Evolutionary conservation across 2,888 invertebrate genomes (phyloP), one percentile per base, ranked within the genome.

Genomic region (Plebejus argus): DNA sequence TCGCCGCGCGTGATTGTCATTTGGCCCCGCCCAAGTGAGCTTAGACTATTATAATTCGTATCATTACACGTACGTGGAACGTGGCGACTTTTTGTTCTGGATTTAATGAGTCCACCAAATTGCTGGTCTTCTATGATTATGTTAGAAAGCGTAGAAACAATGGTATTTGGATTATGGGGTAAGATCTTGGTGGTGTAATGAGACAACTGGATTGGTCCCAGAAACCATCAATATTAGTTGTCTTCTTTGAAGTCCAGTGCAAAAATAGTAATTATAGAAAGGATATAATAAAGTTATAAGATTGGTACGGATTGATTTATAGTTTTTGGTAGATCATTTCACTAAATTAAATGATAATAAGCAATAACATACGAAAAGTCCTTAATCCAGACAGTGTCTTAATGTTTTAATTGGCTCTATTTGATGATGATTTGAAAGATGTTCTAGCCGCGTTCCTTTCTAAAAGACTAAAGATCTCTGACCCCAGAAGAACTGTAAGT

Each of bases 1-100:
- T 86, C 88, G 85, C 89, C 78, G 88, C 91, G 88, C 92, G 91
- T 93, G 93, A 93, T 93, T 94, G 93, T 94, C 93, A 92, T 91
- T 90, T 89, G 89, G 86, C 87, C 86, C 84, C 93, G 91, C 93
- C 93, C 86, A 82, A 82, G 82, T 83, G 87, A 85, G 86, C 88
- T 89, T 87, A 88, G 86, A 90, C 90, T 91, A 92, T 91, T 88
- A 86, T 93, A 92, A 93, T 93, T 91, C 88, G 86, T 92, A 91
- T 92, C 86, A 92, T 91, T 91, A 91, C 87, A 82, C 82, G 84
- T 82, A 84, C 79, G 53, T 39, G 81, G 81, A 79, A 80, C 80
- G 79, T 78, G 79, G 77, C 77, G 77, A 78, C 78, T 72, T 80
- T 79, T 78, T 80, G 74, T 76, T 72, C 35, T 35, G 53, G 56